phyloP scores from a whole-genome alignment of 2,888 invertebrate genomes.

The Helicoverpa assulta region DNA sequence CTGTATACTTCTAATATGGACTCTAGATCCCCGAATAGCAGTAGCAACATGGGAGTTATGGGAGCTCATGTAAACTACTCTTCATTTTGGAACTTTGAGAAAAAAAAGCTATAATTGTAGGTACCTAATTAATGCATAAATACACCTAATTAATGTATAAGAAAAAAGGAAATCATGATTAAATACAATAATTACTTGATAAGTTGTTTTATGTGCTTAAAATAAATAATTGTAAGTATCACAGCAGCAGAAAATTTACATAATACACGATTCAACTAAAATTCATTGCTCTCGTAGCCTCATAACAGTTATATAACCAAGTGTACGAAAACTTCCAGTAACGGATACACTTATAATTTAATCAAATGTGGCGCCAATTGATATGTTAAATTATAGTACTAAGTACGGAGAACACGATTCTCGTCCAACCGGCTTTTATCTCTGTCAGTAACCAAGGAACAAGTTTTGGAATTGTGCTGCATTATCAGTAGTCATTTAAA shows the following conservation, averaged over 20 bases:
- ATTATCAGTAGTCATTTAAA: conserved; percentile 61
- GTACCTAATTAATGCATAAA: not conserved
- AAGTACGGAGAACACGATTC: conserved; percentile 26
- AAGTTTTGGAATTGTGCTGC: conserved; percentile 45
- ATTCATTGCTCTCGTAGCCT: not conserved
- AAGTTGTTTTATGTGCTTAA: too few relatives aligned
- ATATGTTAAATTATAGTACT: conserved; percentile 14
- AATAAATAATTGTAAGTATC: too few relatives aligned
- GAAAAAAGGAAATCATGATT: too few relatives aligned
- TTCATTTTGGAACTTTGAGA: too few relatives aligned
- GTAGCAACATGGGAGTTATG: too few relatives aligned
- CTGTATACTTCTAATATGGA: too few relatives aligned
- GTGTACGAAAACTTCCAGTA: conserved; percentile 10
- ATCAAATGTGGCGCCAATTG: conserved; percentile 35
- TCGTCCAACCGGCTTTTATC: conserved; percentile 55
- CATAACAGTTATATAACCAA: not conserved
- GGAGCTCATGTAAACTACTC: too few relatives aligned
- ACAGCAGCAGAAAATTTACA: too few relatives aligned
- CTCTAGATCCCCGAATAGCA: too few relatives aligned
- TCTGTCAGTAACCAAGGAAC: conserved; percentile 32
- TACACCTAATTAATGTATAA: not conserved
- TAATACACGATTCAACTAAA: conserved; percentile 3
- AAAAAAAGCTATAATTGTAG: too few relatives aligned
- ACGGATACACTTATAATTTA: conserved; percentile 26
- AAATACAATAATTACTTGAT: too few relatives aligned